Evolutionary conservation across 2,888 invertebrate genomes (phyloP).

Genomic region (Lasiommata megera): DNA sequence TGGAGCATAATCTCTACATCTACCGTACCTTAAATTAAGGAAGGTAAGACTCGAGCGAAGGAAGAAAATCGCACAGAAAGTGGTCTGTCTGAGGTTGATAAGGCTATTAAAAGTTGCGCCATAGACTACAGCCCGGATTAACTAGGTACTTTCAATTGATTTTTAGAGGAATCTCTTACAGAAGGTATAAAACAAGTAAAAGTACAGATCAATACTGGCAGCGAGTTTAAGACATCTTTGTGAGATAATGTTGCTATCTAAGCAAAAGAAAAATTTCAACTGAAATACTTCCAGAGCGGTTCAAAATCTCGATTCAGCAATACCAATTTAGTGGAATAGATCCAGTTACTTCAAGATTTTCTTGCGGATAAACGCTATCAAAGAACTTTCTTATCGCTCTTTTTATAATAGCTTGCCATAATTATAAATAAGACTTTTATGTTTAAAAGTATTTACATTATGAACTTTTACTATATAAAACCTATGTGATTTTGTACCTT

Average conservation of each 20-base stretch:
- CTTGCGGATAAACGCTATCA: neutral
- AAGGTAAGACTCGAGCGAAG: conserved; percentile 42
- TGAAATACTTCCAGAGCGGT: conserved; percentile 23
- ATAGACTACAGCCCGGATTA: conserved; percentile 61
- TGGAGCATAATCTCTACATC: neutral
- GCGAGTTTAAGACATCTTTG: conserved; percentile 26
- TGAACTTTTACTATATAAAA: no score
- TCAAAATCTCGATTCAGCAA: conserved; percentile 21
- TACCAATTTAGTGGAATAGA: conserved; percentile 15
- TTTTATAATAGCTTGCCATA: neutral
- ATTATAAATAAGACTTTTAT: no score
- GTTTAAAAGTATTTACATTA: no score
- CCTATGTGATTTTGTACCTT: no score
- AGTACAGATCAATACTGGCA: conserved; percentile 41
- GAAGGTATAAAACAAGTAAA: conserved; percentile 36
- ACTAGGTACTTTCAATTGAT: conserved; percentile 57
- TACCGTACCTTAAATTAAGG: conserved; percentile 41
- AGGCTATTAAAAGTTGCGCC: conserved; percentile 79
- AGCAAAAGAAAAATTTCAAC: conserved; percentile 38
- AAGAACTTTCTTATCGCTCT: neutral
- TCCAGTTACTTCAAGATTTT: conserved; percentile 11
- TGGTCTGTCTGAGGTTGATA: conserved; percentile 70
- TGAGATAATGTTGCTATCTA: conserved; percentile 44
- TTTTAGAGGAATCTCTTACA: conserved; percentile 48
- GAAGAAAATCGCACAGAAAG: conserved; percentile 52